Base-by-base conservation (phyloP, 2,113 vertebrate species). In the Scartelaos histophorus region DNA sequence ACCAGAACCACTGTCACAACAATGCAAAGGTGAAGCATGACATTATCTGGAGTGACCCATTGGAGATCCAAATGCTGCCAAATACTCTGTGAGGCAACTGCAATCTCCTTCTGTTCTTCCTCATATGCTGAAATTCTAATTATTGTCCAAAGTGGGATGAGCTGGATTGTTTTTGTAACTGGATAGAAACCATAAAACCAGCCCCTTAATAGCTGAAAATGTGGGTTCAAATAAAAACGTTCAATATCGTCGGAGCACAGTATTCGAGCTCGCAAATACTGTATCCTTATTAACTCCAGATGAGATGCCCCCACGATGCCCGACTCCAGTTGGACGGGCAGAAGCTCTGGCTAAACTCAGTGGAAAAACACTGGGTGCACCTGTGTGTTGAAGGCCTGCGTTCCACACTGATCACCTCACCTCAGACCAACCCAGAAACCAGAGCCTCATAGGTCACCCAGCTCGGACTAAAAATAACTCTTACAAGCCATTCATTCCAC, bases 361-460 rank as follows among this genome's bases (percentile, higher is more conserved):
- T 81, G 84, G 79, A 79, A 78, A 84, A 84, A 74, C 61, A 72
- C 69, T 84, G 67, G 79, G 82, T 56, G 80, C 75, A 87, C 78
- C 85, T 80, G 74, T 68, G 60, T 62, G 13, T 69, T 79, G 69
- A 74, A 5, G 66, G 80, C 70, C 87, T 78, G 83, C 67, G 80
- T 77, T 77, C 75, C 79, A 87, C 80, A 83, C 85, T 54, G 82
- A 79, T 85, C 78, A 70, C 66, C 82, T 85, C 56, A 71, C 76
- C 76, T 84, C 70, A 71, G 80, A 85, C 87, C 85, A 86, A 85
- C 74, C 78, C 16, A 10, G 70, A 67, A 81, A 85, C 79, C 66
- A 89, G 87, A 88, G 86, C 89, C 80, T 85, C 73, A 35, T 57
- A 54, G 88, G 88, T 86, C 84, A 85, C 80, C 78, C 76, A 79